Base-by-base conservation (phyloP, 2,888 invertebrate genomes). In the Eucriotettix oculatus region DNA sequence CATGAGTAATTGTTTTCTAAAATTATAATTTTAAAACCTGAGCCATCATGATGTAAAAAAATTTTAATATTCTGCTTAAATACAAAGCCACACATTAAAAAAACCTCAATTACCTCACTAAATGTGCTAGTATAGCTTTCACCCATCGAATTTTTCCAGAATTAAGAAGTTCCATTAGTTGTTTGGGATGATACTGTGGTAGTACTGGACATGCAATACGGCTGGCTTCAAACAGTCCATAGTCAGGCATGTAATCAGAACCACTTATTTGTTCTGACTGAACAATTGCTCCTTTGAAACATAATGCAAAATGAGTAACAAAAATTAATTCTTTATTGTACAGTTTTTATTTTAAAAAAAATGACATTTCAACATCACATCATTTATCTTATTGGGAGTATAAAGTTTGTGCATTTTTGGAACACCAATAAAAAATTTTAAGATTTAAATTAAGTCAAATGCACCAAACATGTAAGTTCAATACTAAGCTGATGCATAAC, bases 121-220 rank as follows among this genome's bases (percentile, higher is more conserved):
- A 80, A 79, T 99, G 98, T 1, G 94, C 89, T 54, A 99, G 79
- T 65, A 99, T 99, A 1, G 98, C 98, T 72, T 98, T 97, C 0
- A 99, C 99, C 85, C 98, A 91, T 69, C 93, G 81, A 66, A 95
- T 96, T 76, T 96, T 97, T 5, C 99, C 99, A 59, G 96, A 97
- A 76, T 98, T 98, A 42, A 99, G 79, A 52, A 99, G 76, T 71
- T 99, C 99, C 90, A 99, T 97, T 44, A 99, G 77, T 70, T 98
- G 98, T 70, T 97, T 97, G 0, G 99, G 99, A 76, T 99, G 99
- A 72, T 99, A 99, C 70, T 99, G 99, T 0, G 99, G 99, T 62
- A 99, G 76, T 53, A 98, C 96, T 0, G 98, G 98, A 68, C 95
- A 98, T 0, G 97, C 96, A 71, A 97, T 90, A 64, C 96, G 83